Evolutionary conservation across 2,888 invertebrate genomes (phyloP).

Genomic region (Lasioglossum vierecki): DNA sequence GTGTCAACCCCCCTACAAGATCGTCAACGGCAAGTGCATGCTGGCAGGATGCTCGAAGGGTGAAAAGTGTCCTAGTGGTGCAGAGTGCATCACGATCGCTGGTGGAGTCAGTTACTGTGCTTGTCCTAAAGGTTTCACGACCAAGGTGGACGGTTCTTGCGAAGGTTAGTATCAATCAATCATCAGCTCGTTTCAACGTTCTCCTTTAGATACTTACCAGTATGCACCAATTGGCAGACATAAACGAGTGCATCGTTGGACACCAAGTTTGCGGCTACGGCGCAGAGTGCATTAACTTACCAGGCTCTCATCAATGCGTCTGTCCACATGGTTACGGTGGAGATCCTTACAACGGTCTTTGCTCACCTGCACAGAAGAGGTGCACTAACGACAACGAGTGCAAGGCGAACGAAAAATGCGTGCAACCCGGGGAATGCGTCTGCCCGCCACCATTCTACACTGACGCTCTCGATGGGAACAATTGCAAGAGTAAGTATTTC

Average conservation of each 20-base stretch:
- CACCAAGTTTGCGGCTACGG: conserved; percentile 93
- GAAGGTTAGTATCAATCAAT: conserved; percentile 82
- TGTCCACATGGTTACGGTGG: conserved; percentile 93
- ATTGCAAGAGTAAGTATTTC: conserved; percentile 90
- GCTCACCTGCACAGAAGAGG: conserved; percentile 92
- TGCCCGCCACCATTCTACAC: conserved; percentile 96
- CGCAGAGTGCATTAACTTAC: conserved; percentile 92
- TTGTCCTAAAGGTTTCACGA: conserved; percentile 94
- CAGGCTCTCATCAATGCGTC: conserved; percentile 91
- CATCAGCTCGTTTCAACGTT: background rate
- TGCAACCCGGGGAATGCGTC: conserved; percentile 95
- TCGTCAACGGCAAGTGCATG: conserved; percentile 93
- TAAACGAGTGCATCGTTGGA: conserved; percentile 92
- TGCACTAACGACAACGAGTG: conserved; percentile 94
- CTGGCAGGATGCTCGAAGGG: conserved; percentile 92
- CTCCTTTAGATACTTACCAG: background rate
- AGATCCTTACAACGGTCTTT: conserved; percentile 92
- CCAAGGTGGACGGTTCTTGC: conserved; percentile 92
- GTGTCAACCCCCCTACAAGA: conserved; percentile 94
- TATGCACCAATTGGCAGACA: conserved; percentile 84
- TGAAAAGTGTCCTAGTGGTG: conserved; percentile 93
- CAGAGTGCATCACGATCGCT: conserved; percentile 95
- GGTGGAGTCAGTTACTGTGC: conserved; percentile 97
- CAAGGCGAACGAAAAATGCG: conserved; percentile 93
- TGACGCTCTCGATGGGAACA: conserved; percentile 92